Evolutionary conservation across 2,888 invertebrate genomes (phyloP).

Genomic region (Stenotaenia linearis): DNA sequence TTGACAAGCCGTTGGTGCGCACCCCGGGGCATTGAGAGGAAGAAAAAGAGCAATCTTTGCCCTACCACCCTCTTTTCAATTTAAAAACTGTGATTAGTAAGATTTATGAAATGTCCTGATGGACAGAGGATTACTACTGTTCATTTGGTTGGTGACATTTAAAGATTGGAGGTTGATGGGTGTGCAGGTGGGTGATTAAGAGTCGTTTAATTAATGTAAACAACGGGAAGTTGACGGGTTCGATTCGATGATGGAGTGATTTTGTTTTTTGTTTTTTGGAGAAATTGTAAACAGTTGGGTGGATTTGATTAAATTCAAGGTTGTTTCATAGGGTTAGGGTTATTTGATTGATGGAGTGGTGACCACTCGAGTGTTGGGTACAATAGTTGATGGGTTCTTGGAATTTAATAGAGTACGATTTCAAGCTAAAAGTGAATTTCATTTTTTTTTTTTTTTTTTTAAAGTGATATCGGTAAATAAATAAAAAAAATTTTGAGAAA

Average conservation of each 20-base stretch:
- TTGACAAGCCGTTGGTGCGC: not conserved
- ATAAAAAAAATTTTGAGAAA: not conserved
- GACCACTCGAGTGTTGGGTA: not conserved
- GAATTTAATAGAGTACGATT: not conserved
- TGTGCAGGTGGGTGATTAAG: not conserved
- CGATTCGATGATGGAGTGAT: not conserved
- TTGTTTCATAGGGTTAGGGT: not conserved
- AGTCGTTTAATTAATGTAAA: not conserved
- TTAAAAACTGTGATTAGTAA: constrained; percentile 21
- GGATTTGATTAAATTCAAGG: constrained; percentile 11
- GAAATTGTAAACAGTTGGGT: not conserved
- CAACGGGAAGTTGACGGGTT: no score
- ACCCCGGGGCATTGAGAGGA: not conserved
- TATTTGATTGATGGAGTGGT: constrained; percentile 1
- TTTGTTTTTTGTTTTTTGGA: not conserved
- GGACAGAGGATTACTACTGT: constrained; percentile 19
- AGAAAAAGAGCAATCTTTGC: constrained; percentile 22
- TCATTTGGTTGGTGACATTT: not conserved
- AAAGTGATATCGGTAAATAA: no score
- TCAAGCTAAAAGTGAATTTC: not conserved
- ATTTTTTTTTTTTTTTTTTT: not conserved
- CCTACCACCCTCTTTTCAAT: constrained; percentile 24
- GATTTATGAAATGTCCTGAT: constrained; percentile 23
- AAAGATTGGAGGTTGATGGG: not conserved
- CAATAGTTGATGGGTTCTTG: not conserved